These are phyloP conservation scores for Polietes domitor DNA, from an alignment of 2,888 invertebrate species.

Conservation along the genomic window DNA sequence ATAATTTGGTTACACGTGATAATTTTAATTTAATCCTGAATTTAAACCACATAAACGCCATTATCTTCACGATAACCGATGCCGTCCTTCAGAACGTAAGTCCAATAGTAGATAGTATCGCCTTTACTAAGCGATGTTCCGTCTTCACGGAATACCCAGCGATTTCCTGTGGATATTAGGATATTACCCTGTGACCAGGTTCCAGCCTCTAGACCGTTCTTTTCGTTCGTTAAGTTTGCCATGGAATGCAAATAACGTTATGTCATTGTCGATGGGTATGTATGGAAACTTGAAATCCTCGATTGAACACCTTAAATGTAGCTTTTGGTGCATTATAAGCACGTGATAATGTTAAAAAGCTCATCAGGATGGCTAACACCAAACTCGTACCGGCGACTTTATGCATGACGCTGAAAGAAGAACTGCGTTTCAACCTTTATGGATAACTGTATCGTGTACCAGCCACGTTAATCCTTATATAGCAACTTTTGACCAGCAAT, in stretches of 20 bases:
- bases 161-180: constrained; percentile 83
- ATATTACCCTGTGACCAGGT: constrained; percentile 86
- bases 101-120: constrained; percentile 89
- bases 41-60: constrained; percentile 75
- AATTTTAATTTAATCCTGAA: no score
- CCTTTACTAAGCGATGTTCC: constrained; percentile 83
- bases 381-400: no score
- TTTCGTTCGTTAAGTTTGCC: constrained; percentile 88
- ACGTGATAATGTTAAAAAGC: background rate
- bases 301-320: constrained; percentile 81
- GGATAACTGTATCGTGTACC: no score
- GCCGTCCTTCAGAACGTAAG: constrained; percentile 87
- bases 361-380: background rate
- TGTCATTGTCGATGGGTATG: constrained; percentile 85
- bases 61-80: constrained; percentile 85
- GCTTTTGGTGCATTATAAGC: constrained; percentile 81
- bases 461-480: no score
- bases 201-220: constrained; percentile 87
- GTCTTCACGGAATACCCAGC: constrained; percentile 86
- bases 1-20: no score
- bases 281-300: constrained; percentile 82
- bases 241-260: constrained; percentile 88
- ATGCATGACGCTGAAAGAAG: no score
- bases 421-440: no score
- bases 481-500: no score